Evolutionary conservation across 2,113 vertebrate genomes (phyloP).

Genomic region (Tetrao urogallus): DNA sequence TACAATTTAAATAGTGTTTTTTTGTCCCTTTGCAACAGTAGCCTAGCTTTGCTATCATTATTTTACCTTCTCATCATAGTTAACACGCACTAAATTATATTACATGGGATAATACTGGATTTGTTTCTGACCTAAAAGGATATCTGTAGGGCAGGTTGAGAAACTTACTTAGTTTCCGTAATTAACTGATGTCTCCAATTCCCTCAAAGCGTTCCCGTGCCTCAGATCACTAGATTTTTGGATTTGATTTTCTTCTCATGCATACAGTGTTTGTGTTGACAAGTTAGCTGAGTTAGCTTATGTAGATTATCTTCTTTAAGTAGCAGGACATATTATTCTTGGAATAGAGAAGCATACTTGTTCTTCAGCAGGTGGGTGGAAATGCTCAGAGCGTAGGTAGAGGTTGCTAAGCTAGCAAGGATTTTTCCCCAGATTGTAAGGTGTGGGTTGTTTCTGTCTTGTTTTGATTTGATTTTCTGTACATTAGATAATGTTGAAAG

Average conservation of each 20-base stretch:
- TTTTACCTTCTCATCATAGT: accelerated
- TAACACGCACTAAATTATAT: not conserved
- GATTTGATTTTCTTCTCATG: not conserved
- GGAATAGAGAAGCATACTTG: not conserved
- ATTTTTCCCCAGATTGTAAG: not conserved
- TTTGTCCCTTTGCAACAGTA: not conserved
- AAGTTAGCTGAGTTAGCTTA: not conserved
- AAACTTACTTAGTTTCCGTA: not conserved
- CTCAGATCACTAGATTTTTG: not conserved
- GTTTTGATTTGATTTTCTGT: not conserved
- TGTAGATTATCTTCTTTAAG: slow-evolving; percentile 16
- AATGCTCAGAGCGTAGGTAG: not conserved
- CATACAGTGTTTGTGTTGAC: not conserved
- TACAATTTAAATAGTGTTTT: not conserved
- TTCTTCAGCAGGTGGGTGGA: not conserved
- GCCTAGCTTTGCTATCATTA: not conserved
- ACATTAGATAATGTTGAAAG: not conserved
- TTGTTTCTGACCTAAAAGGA: not conserved
- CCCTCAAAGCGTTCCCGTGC: not conserved
- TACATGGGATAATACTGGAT: not conserved
- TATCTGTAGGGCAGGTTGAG: not conserved
- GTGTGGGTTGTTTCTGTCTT: not conserved
- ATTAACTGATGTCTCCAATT: not conserved
- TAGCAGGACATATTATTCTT: not conserved
- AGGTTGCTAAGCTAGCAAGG: not conserved